A percentile compares a stretch with the other conserved stretches of the same genome.
phyloP scores from a whole-genome alignment of 2,113 vertebrate species.

The Etheostoma spectabile region DNA sequence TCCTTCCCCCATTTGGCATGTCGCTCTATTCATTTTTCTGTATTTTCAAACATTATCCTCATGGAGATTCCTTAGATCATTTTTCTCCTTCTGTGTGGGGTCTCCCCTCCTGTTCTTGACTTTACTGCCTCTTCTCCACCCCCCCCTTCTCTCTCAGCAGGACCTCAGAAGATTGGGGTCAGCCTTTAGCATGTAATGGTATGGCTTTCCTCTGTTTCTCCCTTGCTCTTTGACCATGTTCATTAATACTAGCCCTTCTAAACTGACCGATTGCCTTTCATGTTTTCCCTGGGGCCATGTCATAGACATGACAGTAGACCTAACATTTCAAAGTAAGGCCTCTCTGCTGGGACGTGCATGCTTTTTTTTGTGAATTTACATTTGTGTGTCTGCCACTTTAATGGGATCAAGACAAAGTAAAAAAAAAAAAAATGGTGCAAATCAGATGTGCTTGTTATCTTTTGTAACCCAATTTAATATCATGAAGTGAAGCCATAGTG shows the following conservation, averaged over 20 bases:
- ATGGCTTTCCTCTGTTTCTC: constrained; percentile 63
- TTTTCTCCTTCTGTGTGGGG: constrained; percentile 55
- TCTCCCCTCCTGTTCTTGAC: constrained; percentile 46
- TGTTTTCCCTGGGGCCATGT: constrained; percentile 73
- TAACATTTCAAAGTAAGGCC: constrained; percentile 65
- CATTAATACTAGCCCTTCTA: constrained; percentile 66
- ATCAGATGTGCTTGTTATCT: constrained; percentile 63
- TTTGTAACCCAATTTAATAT: constrained; percentile 44
- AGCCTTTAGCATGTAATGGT: constrained; percentile 66
- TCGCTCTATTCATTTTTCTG: constrained; percentile 52
- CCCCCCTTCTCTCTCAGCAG: constrained; percentile 42
- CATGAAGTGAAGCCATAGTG: background rate
- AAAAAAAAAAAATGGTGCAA: constrained; percentile 42
- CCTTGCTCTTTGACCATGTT: constrained; percentile 74
- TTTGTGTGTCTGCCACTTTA: constrained; percentile 55
- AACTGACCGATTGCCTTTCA: constrained; percentile 72
- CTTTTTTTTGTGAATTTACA: constrained; percentile 51
- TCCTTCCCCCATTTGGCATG: constrained; percentile 1
- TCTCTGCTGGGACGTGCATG: constrained; percentile 10
- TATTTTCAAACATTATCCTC: constrained; percentile 62
- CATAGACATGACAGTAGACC: constrained; percentile 70
- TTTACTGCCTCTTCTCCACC: constrained; percentile 55
- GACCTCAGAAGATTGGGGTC: constrained; percentile 79
- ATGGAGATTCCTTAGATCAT: constrained; percentile 42
- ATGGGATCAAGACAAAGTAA: constrained; percentile 54